Base-by-base conservation (phyloP, 1,140 invertebrate genomes). In the Drosophila fuyamai region DNA sequence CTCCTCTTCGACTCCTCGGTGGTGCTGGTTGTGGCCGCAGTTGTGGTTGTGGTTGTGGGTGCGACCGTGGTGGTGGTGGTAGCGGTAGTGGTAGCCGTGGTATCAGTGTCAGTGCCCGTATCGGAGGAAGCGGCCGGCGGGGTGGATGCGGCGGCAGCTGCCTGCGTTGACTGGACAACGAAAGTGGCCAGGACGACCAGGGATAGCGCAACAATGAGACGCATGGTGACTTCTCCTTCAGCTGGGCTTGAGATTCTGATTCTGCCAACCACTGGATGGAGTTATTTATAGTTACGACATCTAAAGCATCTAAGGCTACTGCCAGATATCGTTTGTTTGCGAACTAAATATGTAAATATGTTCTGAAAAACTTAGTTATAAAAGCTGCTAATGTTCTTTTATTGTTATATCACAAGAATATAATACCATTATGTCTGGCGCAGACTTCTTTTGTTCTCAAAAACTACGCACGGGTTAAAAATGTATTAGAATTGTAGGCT, bases 101-200 rank as follows among this genome's bases (percentile, higher is more conserved):
- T 44, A 2, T n/a, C 6, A 8, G 14, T 14, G 41, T 5, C 5
- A 8, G 16, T 18, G 10, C n/a, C n/a, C n/a, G n/a, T n/a, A n/a
- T n/a, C n/a, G n/a, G n/a, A n/a, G n/a, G n/a, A n/a, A n/a, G n/a
- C n/a, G n/a, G n/a, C n/a, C n/a, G n/a, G n/a, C n/a, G n/a, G n/a
- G n/a, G n/a, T n/a, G n/a, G n/a, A n/a, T n/a, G 23, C 23, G 23
- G 23, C 23, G 23, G 23, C 23, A 23, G 18, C 8, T 48, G 46
- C 27, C 27, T 48, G 27, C 27, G 27, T 9, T 7, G 47, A 32
- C 47, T 29, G n/a, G 13, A 9, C 47, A 29, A 50, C 47, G 12
- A 50, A n/a, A 14, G 47, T 14, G 47, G 27, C 27, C 47, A 50
- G 13, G 27, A 50, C n/a, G 6, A 50, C 47, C 23, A 50, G 13